A percentile compares a stretch with the other conserved stretches of the same genome.
Evolutionary conservation across 2,888 invertebrate species (phyloP).

Genomic region (Pinctada fucata): DNA sequence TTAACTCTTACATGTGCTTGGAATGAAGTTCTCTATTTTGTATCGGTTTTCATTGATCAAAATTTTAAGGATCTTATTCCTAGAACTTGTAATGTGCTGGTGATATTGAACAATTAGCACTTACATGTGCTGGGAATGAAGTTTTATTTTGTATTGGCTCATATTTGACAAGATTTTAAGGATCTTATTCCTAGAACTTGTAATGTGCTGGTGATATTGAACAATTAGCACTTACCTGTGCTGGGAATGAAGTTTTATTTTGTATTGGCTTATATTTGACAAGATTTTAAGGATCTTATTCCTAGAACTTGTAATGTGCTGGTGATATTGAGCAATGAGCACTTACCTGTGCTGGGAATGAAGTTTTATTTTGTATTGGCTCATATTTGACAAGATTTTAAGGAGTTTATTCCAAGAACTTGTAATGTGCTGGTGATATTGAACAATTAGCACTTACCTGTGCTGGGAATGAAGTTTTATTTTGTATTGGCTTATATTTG

Average conservation of each 20-base stretch:
- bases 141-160: too few relatives aligned
- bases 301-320: too few relatives aligned
- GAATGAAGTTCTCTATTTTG: neutral
- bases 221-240: too few relatives aligned
- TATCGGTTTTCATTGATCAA: neutral
- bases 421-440: constrained; percentile 21
- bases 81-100: neutral
- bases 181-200: too few relatives aligned
- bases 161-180: too few relatives aligned
- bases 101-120: neutral
- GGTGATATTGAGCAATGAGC: neutral
- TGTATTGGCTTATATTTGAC: too few relatives aligned
- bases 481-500: too few relatives aligned
- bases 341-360: constrained; percentile 16
- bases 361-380: neutral
- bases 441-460: constrained; percentile 26
- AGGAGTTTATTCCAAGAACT: neutral
- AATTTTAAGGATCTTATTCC: neutral
- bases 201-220: too few relatives aligned
- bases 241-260: too few relatives aligned
- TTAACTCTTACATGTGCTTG: neutral
- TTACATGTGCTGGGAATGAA: too few relatives aligned
- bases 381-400: neutral
- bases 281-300: too few relatives aligned
- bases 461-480: constrained; percentile 30